Evolutionary conservation across 2,797 vertebrate species (phyloP).

Genomic region (Carapus acus): DNA sequence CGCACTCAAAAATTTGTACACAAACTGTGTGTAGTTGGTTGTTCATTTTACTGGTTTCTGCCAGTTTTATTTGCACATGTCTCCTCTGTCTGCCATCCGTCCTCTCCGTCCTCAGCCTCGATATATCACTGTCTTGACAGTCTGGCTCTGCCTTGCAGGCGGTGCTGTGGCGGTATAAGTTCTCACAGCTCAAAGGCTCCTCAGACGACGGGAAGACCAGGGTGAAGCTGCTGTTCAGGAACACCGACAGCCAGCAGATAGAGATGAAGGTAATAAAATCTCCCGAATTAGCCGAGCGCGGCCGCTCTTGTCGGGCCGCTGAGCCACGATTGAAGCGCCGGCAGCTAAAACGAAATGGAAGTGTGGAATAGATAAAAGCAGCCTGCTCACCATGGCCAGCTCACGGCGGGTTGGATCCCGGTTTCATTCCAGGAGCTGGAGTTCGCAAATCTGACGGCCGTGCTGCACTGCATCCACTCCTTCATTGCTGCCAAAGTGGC

Average conservation of each 20-base stretch:
- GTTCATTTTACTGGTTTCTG: too few species aligned
- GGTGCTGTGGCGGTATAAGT: conserved; percentile 87
- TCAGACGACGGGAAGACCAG: conserved; percentile 91
- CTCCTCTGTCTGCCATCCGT: too few species aligned
- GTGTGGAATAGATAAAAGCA: too few species aligned
- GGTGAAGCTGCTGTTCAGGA: conserved; percentile 90
- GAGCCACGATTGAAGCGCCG: too few species aligned
- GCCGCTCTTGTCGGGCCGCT: background rate
- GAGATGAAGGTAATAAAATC: conserved; percentile 83
- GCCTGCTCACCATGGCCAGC: too few species aligned
- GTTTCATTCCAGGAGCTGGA: conserved; percentile 83
- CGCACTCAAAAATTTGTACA: too few species aligned
- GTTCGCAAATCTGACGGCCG: conserved; percentile 85
- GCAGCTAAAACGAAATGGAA: too few species aligned
- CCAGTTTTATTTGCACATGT: too few species aligned
- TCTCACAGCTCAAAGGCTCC: conserved; percentile 94
- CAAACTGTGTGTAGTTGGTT: too few species aligned
- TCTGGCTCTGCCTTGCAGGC: conserved; percentile 61
- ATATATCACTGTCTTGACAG: conserved; percentile 7
- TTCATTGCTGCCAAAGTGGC: conserved; percentile 95
- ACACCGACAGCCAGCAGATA: conserved; percentile 86
- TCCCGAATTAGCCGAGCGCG: background rate
- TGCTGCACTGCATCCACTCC: conserved; percentile 90
- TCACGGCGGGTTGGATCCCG: background rate
- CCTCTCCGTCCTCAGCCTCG: too few species aligned